These are phyloP conservation scores for Platorchestia sp. DNA, from an alignment of 1,140 invertebrate species.

Conservation along the genomic window DNA sequence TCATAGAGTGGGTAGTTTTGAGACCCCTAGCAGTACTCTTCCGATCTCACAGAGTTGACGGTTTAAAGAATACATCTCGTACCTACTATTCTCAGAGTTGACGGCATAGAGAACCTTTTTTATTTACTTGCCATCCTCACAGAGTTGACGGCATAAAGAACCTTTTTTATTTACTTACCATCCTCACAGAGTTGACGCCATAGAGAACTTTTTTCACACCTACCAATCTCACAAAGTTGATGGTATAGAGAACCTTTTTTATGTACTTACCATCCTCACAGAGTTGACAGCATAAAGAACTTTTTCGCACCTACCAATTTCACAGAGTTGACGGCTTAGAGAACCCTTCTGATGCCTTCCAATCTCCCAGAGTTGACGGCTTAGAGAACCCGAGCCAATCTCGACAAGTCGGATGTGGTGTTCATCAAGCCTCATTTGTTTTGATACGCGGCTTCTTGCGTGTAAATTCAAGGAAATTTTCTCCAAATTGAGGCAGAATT, in stretches of 20 bases:
- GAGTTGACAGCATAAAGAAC: no score
- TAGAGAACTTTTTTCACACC: no score
- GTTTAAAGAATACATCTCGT: not conserved
- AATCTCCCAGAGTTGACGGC: not conserved
- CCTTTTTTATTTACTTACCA: no score
- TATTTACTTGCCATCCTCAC: no score
- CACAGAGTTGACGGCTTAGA: not conserved
- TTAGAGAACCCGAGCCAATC: not conserved
- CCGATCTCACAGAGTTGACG: not conserved
- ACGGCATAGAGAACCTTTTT: no score
- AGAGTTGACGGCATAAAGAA: not conserved
- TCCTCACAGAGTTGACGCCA: no score
- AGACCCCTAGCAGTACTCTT: not conserved
- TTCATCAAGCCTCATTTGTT: slow-evolving; percentile 27
- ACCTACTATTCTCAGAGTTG: not conserved
- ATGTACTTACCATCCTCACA: not conserved
- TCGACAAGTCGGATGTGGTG: not conserved
- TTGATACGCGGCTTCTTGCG: slow-evolving; percentile 33
- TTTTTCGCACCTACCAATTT: no score
- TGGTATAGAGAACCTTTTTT: not conserved
- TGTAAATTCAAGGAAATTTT: slow-evolving; percentile 34
- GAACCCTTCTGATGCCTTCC: no score
- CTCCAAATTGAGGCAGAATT: slow-evolving; percentile 14
- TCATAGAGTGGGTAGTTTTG: not conserved
- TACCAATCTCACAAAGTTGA: no score